These are phyloP conservation scores for Homarus gammarus DNA, from an alignment of 2,888 invertebrate species.

Conservation along the genomic window DNA sequence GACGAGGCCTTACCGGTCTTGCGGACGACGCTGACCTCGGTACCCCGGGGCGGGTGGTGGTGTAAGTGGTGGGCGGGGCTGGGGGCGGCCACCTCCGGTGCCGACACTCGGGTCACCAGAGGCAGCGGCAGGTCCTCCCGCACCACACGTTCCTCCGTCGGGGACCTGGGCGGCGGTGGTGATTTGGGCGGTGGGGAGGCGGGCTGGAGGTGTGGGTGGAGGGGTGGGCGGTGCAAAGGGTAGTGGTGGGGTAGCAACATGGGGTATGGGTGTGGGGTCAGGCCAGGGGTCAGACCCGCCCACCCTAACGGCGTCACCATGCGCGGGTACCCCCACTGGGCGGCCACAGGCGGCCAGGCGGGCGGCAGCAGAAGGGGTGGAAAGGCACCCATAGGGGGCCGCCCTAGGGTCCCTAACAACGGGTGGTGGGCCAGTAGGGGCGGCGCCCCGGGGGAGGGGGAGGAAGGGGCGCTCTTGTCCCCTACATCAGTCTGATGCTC, in stretches of 20 bases:
- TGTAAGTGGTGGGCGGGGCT: conserved; percentile 15
- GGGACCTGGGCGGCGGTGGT: conserved; percentile 36
- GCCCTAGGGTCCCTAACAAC: conserved; percentile 51
- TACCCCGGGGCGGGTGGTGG: not conserved
- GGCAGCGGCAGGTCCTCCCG: conserved; percentile 59
- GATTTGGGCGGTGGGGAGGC: conserved; percentile 69
- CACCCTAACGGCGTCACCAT: conserved; percentile 62
- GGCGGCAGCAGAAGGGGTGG: conserved; percentile 62
- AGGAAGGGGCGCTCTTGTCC: conserved; percentile 46
- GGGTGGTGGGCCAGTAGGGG: conserved; percentile 60
- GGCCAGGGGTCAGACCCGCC: conserved; percentile 59
- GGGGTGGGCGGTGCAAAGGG: conserved; percentile 53
- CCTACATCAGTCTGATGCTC: not conserved
- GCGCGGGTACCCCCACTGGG: conserved; percentile 57
- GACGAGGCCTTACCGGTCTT: conserved; percentile 41
- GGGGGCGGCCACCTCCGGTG: conserved; percentile 1
- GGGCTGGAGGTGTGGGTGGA: conserved; percentile 55
- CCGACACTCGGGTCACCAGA: conserved; percentile 51
- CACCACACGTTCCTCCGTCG: conserved; percentile 32
- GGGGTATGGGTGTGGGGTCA: conserved; percentile 53
- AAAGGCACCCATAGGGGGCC: conserved; percentile 55
- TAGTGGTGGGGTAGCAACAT: conserved; percentile 55
- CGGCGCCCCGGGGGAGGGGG: conserved; percentile 63
- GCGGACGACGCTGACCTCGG: conserved; percentile 58
- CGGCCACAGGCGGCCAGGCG: conserved; percentile 63